Base-by-base conservation (phyloP, 2,797 vertebrate genomes). In the Sibirionetta formosa region DNA sequence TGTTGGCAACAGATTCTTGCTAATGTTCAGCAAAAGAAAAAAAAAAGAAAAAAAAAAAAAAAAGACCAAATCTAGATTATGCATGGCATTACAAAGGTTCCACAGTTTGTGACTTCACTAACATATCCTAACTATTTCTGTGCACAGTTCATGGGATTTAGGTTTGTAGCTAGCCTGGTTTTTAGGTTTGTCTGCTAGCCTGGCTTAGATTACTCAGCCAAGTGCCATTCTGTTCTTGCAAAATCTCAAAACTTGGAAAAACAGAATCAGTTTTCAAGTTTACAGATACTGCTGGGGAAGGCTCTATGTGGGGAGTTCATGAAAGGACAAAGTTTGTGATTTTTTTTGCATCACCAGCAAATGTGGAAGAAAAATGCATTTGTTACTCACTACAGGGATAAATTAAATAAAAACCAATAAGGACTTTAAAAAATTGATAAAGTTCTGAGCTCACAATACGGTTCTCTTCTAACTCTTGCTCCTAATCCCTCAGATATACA, bases 31-130 rank as follows among this genome's bases (percentile, higher is more conserved):
- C 53, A 78, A 70, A 66, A 12, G 14, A 48, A 24, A 48, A 48
- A 22, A 48, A 14, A 66, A 58, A 7, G n/a, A 19, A 48, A 15
- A 64, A 58, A 6, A 78, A 63, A 66, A 11, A 9, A 58, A 65
- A 93, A 48, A 5, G 9, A 31, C 29, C 15, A n/a, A 76, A 53
- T n/a, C 27, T 31, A 12, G 8, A 48, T 82, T 2, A 42, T 16
- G 26, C 29, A 42, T n/a, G 27, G 35, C 14, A 35, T 35, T 33
- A 3, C 0, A 18, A 2, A 4, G 31, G 40, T 27, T 20, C 16
- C 38, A n/a, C 1, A 4, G 35, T 2, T 1, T 51, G 23, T 46
- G 56, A 56, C 48, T 29, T 46, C 44, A 44, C 51, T 14, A 2
- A 68, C 19, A 58, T 35, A 53, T 19, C 27, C 36, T 16, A n/a